Base-by-base conservation (phyloP, 2,797 vertebrate genomes). In the Graptemys geographica region DNA sequence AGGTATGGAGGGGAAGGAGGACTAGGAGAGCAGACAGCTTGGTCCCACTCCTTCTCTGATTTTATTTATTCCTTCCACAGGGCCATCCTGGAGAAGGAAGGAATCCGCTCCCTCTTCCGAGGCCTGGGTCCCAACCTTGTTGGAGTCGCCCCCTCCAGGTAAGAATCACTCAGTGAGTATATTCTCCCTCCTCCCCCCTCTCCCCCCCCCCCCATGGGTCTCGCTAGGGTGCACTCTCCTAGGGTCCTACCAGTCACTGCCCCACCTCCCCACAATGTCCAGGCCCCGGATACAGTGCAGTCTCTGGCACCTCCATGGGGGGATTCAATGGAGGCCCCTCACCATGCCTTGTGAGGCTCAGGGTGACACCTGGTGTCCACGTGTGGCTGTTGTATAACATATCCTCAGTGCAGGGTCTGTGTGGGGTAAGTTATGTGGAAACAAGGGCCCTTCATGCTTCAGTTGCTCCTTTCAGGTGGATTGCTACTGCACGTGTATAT, bases 131-230 rank as follows among this genome's bases (percentile, higher is more conserved):
- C 98, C 53, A 98, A 97, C 82, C 96, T 98, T 5, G 89, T 94
- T 76, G 98, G 98, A 25, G 97, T 98, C 87, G 98, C 97, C 49
- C 98, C 98, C 82, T 98, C 97, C 62, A 94, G 97, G 98, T 98
- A 92, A 95, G 96, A 96, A 15, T 62, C 41, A 52, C 18, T 81
- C 31, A 9, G 1, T 74, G n/a, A 33, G 6, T 11, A 41, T 49
- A 85, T 37, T 37, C 72, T 51, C 52, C 18, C 27, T 47, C 52
- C 25, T 11, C 10, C 3, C 10, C 25, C 25, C 51, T 41, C 41
- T 41, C 9, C 7, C 44, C 44, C 7, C 44, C 44, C 44, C 44
- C 41, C 41, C 3, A 69, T 21, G n/a, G 16, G 10, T 23, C 74
- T 78, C 4, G 3, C 74, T 28, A 41, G 9, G 4, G 25, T 74